Conservation (phyloP, 2,797 vertebrate species). For the Chaetodon trifasciatus region DNA sequence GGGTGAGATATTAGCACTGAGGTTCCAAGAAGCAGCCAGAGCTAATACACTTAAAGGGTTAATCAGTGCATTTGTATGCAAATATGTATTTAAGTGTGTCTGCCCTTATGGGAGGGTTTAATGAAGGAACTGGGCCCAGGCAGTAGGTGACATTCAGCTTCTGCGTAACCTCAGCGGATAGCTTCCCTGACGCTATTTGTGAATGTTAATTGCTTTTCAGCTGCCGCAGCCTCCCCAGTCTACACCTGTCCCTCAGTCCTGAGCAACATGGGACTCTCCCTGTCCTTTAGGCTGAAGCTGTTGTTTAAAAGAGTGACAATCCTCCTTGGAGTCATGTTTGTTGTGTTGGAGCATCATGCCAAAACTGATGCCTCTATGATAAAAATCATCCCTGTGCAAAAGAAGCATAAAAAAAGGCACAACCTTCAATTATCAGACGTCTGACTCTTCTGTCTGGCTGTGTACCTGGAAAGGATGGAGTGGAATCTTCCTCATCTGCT, state of each 20-base stretch:
- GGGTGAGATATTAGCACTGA: conserved; percentile 45
- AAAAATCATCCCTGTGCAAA: conserved; percentile 19
- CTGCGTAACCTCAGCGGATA: conserved; percentile 76
- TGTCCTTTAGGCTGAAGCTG: conserved; percentile 46
- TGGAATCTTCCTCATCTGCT: conserved; percentile 14
- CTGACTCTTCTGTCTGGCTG: conserved; percentile 36
- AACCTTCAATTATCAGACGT: conserved; percentile 50
- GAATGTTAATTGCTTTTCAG: conserved; percentile 85
- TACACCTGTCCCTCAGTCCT: conserved; percentile 65
- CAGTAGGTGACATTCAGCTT: conserved; percentile 80
- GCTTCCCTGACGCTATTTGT: conserved; percentile 80
- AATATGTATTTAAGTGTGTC: conserved; percentile 83
- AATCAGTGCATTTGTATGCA: conserved; percentile 84
- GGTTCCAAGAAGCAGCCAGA: conserved; percentile 44
- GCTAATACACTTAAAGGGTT: conserved; percentile 81
- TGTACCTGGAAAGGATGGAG: conserved; percentile 22
- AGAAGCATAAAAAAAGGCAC: not conserved
- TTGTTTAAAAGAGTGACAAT: conserved; percentile 52
- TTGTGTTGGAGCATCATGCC: conserved; percentile 24
- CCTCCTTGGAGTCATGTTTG: conserved; percentile 35
- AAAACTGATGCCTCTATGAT: conserved; percentile 21
- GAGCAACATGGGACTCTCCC: conserved; percentile 40
- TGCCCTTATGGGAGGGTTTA: conserved; percentile 78
- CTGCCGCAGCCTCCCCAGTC: conserved; percentile 45
- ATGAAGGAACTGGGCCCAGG: conserved; percentile 74